Base-by-base conservation (phyloP, 2,797 vertebrate species). In the Hypotaenidia okinawae region DNA sequence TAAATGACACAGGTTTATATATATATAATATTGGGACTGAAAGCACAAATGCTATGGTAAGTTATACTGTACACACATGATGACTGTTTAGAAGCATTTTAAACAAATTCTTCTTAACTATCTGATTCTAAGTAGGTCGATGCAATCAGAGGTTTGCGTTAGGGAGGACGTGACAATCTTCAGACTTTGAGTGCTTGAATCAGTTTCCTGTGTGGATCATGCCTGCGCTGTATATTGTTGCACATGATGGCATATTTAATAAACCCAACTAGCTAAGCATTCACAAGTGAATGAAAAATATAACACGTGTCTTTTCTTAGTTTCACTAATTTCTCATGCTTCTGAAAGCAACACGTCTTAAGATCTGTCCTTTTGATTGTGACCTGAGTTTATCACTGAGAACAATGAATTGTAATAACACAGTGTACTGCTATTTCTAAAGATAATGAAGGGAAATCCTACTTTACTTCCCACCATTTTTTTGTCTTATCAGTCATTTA, bases 51-150 rank as follows among this genome's bases (percentile, higher is more conserved):
- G 37, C 45, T 92, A 94, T 57, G 49, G 61, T 97, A 98, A 98
- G 63, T 98, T 97, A 97, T 97, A 95, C 67, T 70, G 62, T 90
- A 89, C 83, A 70, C n/a, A 94, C 83, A 84, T 74, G 66, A 77
- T 76, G 94, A 97, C 92, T 94, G 78, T 91, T 90, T 72, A 84
- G 95, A 96, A 83, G 87, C 90, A 87, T 93, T 90, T 96, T 88
- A 82, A 91, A 87, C 45, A 69, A 84, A 95, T 79, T 85, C 58
- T 95, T 85, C 76, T 81, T 83, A 77, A 41, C 28, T 87, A 28
- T 82, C 87, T 95, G 73, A 73, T 96, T 89, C 41, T 87, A 84
- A 93, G 68, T 75, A 64, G 83, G 74, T 51, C 63, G 77, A 84
- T 66, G 22, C 76, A 93, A 70, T 72, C 59, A 72, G 89, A 83